phyloP scores from a whole-genome alignment of 2,888 invertebrate genomes.

The Euplagia quadripunctaria region DNA sequence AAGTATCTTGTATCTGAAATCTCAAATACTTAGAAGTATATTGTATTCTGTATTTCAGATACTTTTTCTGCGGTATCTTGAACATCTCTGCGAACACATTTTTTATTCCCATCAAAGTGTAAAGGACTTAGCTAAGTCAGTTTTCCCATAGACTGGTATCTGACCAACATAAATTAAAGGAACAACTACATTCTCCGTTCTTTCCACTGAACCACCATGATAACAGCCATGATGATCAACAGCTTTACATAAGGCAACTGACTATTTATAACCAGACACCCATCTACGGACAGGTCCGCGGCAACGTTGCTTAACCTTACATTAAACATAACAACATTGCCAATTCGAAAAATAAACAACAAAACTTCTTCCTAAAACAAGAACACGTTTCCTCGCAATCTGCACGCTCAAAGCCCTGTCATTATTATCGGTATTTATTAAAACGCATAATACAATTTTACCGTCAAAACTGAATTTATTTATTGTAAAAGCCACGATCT shows the following conservation, averaged over 20 bases:
- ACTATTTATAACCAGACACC: not conserved
- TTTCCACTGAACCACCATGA: too few relatives aligned
- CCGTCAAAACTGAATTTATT: conserved; percentile 65
- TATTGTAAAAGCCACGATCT: conserved; percentile 59
- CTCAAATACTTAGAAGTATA: too few relatives aligned
- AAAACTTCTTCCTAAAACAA: conserved; percentile 38
- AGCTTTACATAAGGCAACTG: not conserved
- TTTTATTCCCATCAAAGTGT: not conserved
- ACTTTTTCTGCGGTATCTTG: too few relatives aligned
- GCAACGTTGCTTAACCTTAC: not conserved
- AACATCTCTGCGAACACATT: not conserved
- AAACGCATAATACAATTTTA: conserved; percentile 64
- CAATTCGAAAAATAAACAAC: conserved; percentile 20
- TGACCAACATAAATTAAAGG: too few relatives aligned
- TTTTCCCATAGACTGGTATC: too few relatives aligned
- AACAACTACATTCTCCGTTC: too few relatives aligned
- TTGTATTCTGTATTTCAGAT: too few relatives aligned
- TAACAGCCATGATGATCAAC: too few relatives aligned
- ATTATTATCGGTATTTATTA: conserved; percentile 56
- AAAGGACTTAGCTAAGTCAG: not conserved
- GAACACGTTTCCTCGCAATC: conserved; percentile 41
- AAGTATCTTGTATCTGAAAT: too few relatives aligned
- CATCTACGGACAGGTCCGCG: not conserved
- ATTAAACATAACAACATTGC: conserved; percentile 1
- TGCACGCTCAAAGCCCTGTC: conserved; percentile 51